Evolutionary conservation across 2,888 invertebrate species (phyloP), one percentile per base, ranked within the genome.

Genomic region (Nebria salina): DNA sequence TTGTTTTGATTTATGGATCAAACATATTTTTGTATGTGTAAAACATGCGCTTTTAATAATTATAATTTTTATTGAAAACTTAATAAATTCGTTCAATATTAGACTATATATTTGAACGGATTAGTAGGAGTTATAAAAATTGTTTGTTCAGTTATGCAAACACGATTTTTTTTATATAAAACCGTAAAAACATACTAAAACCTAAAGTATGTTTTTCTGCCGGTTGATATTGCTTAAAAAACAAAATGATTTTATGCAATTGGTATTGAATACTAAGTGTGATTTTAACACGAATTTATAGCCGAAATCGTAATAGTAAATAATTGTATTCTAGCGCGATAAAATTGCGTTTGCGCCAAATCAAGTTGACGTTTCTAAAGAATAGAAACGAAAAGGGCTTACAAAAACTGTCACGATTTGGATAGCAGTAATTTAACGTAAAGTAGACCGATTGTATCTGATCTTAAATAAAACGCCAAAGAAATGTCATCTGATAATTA

Each of bases 401-500:
- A 3, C 13, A 54, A 54, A 54, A 54, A 54, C 11, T 54, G 34
- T 6, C 66, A 80, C 68, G 79, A 79, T 79, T 79, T 79, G 79
- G 79, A 79, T 79, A 79, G 75, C 79, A 75, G 74, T 79, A 79
- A 79, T 78, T 78, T 75, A 79, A 75, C 79, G 75, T 41, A 64
- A 74, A 72, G 11, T 43, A 77, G 73, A 73, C 75, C 66, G 75
- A 70, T 13, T 54, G 54, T 75, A 80, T 80, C 80, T 80, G 80
- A 80, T 80, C 75, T 80, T 70, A 74, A 79, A 74, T 78, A 78
- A 78, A 78, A 78, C 78, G 74, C 68, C 43, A 74, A 54, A 54
- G 54, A 54, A 79, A 80, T 80, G 72, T 80, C 75, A 80, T 80
- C 80, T 75, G 80, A 80, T 80, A 80, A 80, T 80, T 80, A 75